A percentile compares a stretch with the other conserved stretches of the same genome.
phyloP scores from a whole-genome alignment of 2,113 vertebrate genomes.

The Ursus arctos region DNA sequence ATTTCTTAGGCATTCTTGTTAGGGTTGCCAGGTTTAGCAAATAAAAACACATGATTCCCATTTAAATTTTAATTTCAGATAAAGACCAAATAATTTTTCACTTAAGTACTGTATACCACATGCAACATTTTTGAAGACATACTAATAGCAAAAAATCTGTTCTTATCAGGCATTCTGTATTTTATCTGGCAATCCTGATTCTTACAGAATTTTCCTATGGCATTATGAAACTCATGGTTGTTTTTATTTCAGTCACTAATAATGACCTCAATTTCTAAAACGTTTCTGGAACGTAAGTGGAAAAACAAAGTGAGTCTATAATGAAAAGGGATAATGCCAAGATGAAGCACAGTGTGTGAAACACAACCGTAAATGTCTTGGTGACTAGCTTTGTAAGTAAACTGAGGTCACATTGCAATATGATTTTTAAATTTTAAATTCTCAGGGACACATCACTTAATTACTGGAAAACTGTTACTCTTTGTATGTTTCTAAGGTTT shows the following conservation, averaged over 20 bases:
- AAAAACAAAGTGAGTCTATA: background rate
- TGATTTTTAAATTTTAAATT: background rate
- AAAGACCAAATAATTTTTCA: background rate
- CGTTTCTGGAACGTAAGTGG: background rate
- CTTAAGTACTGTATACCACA: background rate
- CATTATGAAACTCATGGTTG: background rate
- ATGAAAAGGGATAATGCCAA: background rate
- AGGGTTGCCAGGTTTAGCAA: background rate
- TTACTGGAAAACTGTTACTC: background rate
- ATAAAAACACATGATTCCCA: background rate
- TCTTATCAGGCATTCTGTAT: background rate
- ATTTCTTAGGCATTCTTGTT: background rate
- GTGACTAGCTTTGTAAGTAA: background rate
- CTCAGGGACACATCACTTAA: background rate
- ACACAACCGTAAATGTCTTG: background rate
- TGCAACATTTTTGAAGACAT: background rate
- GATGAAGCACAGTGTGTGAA: background rate
- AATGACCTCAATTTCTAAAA: background rate
- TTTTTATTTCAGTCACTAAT: background rate
- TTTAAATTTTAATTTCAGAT: background rate
- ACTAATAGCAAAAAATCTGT: background rate
- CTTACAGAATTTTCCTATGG: background rate
- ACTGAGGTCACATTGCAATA: background rate
- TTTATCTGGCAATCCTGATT: background rate
- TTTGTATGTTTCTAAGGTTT: background rate